phyloP scores from a whole-genome alignment of 2,113 vertebrate species.

The Natator depressus region DNA sequence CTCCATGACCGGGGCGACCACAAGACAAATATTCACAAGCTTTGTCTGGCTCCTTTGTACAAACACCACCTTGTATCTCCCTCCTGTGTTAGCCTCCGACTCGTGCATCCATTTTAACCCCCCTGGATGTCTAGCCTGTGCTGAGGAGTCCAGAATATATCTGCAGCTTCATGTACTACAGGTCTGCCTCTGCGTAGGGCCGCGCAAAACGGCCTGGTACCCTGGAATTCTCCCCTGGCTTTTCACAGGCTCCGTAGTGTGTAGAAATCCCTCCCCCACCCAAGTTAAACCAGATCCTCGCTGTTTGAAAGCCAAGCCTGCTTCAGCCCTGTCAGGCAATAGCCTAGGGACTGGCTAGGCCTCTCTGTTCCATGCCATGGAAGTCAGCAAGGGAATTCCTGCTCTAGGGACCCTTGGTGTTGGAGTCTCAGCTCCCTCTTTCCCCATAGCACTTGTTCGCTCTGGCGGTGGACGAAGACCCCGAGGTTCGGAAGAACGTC shows the following conservation, averaged over 20 bases:
- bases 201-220: background rate
- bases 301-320: background rate
- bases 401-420: background rate
- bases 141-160: background rate
- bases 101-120: background rate
- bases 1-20: background rate
- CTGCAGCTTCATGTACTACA: no score
- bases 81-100: no score
- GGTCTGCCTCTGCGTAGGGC: background rate
- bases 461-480: conserved; percentile 92
- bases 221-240: background rate
- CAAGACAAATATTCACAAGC: background rate
- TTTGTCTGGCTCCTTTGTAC: background rate
- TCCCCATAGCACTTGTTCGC: conserved; percentile 88
- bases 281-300: background rate
- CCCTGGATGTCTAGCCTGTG: background rate
- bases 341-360: background rate
- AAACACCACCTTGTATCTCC: background rate
- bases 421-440: background rate
- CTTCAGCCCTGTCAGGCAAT: background rate
- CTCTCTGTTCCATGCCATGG: background rate
- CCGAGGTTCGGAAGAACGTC: conserved; percentile 94
- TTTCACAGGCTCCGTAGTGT: background rate
- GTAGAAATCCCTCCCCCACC: background rate
- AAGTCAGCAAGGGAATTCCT: background rate